Evolutionary conservation across 2,113 vertebrate species (phyloP).

Genomic region (Campylorhamphus procurvoides): DNA sequence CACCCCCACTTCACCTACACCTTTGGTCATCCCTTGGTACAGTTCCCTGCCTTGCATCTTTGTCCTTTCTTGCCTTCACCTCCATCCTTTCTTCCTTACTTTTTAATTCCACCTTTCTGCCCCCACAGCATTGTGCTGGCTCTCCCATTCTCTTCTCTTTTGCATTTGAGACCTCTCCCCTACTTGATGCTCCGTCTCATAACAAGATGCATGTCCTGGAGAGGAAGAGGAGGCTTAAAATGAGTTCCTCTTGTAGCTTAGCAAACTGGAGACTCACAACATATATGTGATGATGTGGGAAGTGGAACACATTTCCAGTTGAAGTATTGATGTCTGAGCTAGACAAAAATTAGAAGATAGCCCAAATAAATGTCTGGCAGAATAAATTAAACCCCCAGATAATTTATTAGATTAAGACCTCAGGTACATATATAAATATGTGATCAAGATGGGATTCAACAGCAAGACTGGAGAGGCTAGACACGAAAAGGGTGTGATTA

Average conservation of each 20-base stretch:
- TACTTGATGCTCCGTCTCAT: neutral
- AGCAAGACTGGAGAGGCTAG: neutral
- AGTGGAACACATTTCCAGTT: neutral
- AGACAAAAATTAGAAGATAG: neutral
- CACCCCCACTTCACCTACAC: neutral
- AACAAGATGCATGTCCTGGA: neutral
- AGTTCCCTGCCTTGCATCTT: neutral
- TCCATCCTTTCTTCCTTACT: neutral
- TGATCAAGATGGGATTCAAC: neutral
- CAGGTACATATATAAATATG: slow-evolving; percentile 35
- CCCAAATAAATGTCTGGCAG: neutral
- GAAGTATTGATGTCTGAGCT: neutral
- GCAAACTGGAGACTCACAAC: neutral
- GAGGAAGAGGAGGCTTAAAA: neutral
- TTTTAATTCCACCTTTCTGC: neutral
- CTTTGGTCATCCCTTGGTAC: neutral
- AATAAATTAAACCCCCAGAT: neutral
- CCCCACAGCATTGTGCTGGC: neutral
- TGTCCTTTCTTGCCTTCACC: neutral
- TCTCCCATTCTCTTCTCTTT: neutral
- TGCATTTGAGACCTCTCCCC: neutral
- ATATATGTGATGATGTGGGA: neutral
- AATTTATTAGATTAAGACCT: slow-evolving; percentile 72
- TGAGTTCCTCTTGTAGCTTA: accelerated
- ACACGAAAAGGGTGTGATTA: neutral